phyloP scores from a whole-genome alignment of 2,113 vertebrate genomes.

The Gobius niger region DNA sequence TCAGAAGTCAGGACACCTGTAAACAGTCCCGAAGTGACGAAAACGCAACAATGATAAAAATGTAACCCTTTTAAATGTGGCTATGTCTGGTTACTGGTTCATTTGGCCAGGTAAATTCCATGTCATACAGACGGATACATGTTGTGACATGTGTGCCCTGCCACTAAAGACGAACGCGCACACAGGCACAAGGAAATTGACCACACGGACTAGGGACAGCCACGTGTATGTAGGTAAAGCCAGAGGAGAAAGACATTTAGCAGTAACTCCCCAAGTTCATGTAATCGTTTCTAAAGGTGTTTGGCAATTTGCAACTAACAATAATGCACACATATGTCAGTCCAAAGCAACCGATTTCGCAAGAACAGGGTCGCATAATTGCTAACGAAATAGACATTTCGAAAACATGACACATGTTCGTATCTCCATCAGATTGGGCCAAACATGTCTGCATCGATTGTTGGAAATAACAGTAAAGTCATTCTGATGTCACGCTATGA shows the following conservation, averaged over 20 bases:
- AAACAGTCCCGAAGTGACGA: constrained; percentile 16
- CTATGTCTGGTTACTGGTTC: neutral
- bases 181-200: constrained; percentile 16
- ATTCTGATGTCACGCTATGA: neutral
- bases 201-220: constrained; percentile 48
- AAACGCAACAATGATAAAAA: neutral
- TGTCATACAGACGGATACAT: neutral
- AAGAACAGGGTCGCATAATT: neutral
- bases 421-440: neutral
- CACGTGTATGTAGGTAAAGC: constrained; percentile 47
- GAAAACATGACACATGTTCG: neutral
- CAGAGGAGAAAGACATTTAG: neutral
- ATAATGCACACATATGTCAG: neutral
- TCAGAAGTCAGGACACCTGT: constrained; percentile 57
- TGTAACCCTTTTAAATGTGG: too few species aligned
- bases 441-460: neutral
- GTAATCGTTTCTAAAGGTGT: neutral
- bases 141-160: constrained; percentile 5
- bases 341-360: neutral
- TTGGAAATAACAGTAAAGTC: neutral
- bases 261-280: neutral
- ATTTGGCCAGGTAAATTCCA: neutral
- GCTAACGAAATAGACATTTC: neutral
- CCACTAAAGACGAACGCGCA: constrained; percentile 18
- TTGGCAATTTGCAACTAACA: neutral